Evolutionary conservation across 2,888 invertebrate species (phyloP).

Genomic region (Osmoderma eremita): DNA sequence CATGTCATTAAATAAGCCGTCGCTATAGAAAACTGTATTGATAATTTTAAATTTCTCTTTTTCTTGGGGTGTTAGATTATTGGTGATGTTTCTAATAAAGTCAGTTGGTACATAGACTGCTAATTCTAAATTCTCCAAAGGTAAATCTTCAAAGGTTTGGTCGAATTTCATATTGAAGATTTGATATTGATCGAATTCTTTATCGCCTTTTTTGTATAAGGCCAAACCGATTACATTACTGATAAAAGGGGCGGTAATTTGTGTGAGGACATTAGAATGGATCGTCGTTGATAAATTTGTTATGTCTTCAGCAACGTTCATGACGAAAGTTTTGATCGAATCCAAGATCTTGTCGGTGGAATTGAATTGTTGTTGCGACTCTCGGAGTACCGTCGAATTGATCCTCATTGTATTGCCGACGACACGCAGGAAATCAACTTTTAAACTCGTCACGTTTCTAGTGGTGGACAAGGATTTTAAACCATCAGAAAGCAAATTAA

Average conservation of each 20-base stretch:
- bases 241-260: constrained; percentile 14
- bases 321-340: constrained; percentile 34
- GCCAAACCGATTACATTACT: constrained; percentile 20
- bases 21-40: constrained; percentile 27
- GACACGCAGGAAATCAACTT: constrained; percentile 17
- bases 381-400: constrained; percentile 18
- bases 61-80: neutral
- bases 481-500: constrained; percentile 19
- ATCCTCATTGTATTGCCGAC: constrained; percentile 30
- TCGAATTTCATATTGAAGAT: constrained; percentile 11
- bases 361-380: constrained; percentile 22
- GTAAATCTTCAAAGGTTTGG: constrained; percentile 21
- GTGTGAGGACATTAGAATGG: constrained; percentile 15
- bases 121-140: constrained; percentile 25
- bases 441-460: constrained; percentile 1
- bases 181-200: constrained; percentile 7
- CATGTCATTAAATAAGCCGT: constrained; percentile 21
- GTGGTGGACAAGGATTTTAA: constrained; percentile 16
- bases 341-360: constrained; percentile 39
- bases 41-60: constrained; percentile 13
- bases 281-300: constrained; percentile 7
- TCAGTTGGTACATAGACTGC: constrained; percentile 14
- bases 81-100: constrained; percentile 9
- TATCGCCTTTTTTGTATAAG: neutral
- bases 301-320: constrained; percentile 18